Evolutionary conservation across 2,888 invertebrate species (phyloP), one percentile per base, ranked within the genome.

Genomic region (Caenorhabditis uteleia): DNA sequence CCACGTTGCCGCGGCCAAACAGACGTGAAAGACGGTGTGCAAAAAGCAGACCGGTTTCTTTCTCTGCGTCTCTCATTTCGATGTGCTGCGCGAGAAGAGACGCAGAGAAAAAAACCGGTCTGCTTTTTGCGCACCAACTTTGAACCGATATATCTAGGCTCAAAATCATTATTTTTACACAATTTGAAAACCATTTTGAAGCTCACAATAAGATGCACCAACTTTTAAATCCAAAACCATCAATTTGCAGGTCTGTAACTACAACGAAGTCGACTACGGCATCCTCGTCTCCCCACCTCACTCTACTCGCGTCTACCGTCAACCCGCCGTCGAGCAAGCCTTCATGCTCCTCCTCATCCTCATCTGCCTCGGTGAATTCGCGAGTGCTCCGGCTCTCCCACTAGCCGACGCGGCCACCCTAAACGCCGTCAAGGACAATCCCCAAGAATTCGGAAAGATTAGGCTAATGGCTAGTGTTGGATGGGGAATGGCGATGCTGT

Each of bases 401-500:
- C 45, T 81, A 1, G 81, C 80, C 34, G 82, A 82, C 46, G 77
- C 81, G 18, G 80, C 80, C 34, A 83, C 81, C 8, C 74, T 82
- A 12, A 65, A 75, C 53, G 56, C 79, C 1, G 66, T 76, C 14
- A 70, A 76, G 7, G 82, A 83, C 34, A 68, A 65, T 10, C 77
- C 79, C 5, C 71, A 77, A 33, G 80, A 82, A 54, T 86, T 97
- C 84, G 95, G 95, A 0, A 91, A 93, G 81, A 97, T 97, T 86
- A 89, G 97, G 75, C 95, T 98, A 93, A 97, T 95, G 83, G 95
- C 95, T 2, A 95, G 94, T 18, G 87, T 95, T 55, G 97, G 97
- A 40, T 98, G 97, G 97, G 97, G 94, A 26, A 87, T 97, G 76
- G 91, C 97, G 42, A 98, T 98, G 97, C 97, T 98, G 86, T 90